These are phyloP conservation scores for Petroica traversi DNA, from an alignment of 2,113 vertebrate genomes.

Conservation along the genomic window DNA sequence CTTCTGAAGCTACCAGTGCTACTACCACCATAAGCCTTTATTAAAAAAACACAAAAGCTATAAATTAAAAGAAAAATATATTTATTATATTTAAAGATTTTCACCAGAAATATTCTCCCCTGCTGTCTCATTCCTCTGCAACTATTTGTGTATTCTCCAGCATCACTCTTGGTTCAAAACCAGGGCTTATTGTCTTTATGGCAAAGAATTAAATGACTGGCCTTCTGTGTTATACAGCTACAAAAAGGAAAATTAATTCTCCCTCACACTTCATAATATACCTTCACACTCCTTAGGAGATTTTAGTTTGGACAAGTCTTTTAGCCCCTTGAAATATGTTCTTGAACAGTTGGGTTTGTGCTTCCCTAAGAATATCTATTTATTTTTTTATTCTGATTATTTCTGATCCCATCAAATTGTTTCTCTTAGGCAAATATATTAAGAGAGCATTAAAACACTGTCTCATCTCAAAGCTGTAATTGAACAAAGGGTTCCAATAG, in stretches of 20 bases:
- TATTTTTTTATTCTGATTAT: background rate
- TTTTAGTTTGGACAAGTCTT: background rate
- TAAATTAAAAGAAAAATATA: background rate
- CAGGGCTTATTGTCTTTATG: background rate
- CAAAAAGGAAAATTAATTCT: background rate
- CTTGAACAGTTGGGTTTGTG: background rate
- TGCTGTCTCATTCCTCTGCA: background rate
- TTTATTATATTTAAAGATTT: background rate
- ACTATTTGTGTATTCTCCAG: background rate
- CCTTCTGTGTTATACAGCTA: background rate
- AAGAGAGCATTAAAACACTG: background rate
- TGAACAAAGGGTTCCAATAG: background rate
- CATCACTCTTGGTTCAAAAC: background rate
- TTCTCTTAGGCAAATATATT: background rate
- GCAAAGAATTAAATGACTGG: background rate
- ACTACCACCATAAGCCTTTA: background rate
- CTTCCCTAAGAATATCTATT: background rate
- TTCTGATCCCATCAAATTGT: background rate
- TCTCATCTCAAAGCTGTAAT: background rate
- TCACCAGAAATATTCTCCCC: background rate
- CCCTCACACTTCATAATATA: background rate
- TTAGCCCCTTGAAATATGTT: background rate
- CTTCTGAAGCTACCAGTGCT: background rate
- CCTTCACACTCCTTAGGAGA: background rate
- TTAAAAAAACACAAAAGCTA: background rate